Conservation (phyloP, 2,888 invertebrate species). For the Agrilus cyanescens region DNA sequence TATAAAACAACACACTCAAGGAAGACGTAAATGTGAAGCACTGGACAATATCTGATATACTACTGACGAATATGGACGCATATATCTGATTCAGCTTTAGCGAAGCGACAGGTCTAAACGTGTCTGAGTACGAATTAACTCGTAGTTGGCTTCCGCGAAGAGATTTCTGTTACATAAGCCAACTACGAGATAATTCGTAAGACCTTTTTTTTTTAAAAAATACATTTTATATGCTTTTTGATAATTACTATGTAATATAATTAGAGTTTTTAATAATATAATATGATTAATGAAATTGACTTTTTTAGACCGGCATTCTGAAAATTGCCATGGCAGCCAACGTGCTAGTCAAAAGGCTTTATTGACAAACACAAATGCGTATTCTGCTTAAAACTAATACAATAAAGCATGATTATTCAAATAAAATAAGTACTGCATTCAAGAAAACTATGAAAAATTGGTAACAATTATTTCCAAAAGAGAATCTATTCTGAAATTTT, state of each 20-base stretch:
- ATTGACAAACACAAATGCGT: no score
- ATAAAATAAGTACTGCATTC: no score
- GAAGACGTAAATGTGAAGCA: conserved; percentile 14
- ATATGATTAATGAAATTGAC: not conserved
- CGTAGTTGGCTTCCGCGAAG: conserved; percentile 15
- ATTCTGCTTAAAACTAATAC: no score
- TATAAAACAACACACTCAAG: no score
- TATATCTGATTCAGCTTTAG: conserved; percentile 7
- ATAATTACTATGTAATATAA: not conserved
- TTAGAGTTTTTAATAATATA: conserved; percentile 1
- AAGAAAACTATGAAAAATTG: no score
- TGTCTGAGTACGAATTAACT: conserved; percentile 15
- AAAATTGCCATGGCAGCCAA: not conserved
- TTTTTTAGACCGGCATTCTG: not conserved
- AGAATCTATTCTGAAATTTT: no score
- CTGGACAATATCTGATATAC: conserved; percentile 7
- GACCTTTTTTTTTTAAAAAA: no score
- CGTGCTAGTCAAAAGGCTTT: not conserved
- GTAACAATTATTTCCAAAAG: no score
- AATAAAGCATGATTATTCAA: no score
- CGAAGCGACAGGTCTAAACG: conserved; percentile 9
- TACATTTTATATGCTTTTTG: no score
- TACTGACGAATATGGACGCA: conserved; percentile 2
- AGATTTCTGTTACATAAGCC: conserved; percentile 17
- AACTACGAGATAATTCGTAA: conserved; percentile 17